Conservation (phyloP, 2,113 vertebrate species). For the Erythrolamprus reginae region DNA sequence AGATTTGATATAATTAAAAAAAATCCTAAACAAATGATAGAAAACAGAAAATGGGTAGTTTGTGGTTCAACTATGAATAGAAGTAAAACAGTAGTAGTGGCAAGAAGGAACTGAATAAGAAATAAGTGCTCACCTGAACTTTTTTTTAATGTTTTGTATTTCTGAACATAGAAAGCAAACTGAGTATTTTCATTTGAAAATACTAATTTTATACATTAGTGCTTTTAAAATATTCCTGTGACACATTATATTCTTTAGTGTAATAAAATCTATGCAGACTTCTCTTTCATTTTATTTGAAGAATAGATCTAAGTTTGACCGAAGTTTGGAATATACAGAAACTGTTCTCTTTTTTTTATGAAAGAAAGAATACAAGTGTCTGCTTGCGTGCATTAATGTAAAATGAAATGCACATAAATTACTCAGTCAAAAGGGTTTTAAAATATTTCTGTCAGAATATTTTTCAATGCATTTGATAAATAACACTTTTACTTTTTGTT, state of each 20-base stretch:
- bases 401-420: slow-evolving; percentile 39
- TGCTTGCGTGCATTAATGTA: slow-evolving; percentile 11
- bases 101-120: background rate
- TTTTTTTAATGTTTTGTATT: background rate
- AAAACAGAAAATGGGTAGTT: background rate
- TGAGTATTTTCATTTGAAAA: background rate
- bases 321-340: background rate
- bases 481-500: slow-evolving; percentile 44
- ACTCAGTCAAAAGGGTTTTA: slow-evolving; percentile 24
- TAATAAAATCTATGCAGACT: background rate
- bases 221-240: background rate
- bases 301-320: slow-evolving; percentile 1
- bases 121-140: background rate
- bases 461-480: slow-evolving; percentile 24
- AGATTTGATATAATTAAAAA: background rate
- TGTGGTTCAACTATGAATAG: background rate
- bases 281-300: background rate
- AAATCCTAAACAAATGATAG: background rate
- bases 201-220: background rate
- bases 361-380: slow-evolving; percentile 1
- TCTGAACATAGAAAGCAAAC: background rate
- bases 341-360: background rate
- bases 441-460: slow-evolving; percentile 49
- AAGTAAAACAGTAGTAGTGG: background rate
- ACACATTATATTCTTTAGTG: background rate